Conservation (phyloP, 2,888 invertebrate species). For the Trypoxylon attenuatum region DNA sequence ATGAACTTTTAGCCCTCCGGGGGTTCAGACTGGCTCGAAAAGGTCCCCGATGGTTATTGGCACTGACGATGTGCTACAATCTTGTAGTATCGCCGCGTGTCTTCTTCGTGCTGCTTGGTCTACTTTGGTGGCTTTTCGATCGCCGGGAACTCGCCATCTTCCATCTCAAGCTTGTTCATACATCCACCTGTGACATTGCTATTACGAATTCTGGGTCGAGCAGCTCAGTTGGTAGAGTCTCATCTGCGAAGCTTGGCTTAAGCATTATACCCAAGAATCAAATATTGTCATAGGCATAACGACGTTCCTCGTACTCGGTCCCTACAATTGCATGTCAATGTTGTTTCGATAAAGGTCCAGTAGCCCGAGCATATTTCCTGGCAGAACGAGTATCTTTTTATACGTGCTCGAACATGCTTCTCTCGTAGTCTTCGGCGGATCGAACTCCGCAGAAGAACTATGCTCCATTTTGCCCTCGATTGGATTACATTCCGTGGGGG, state of each 20-base stretch:
- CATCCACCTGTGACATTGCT: no score
- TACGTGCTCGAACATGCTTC: constrained; percentile 18
- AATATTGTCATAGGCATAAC: no score
- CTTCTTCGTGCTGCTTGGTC: not conserved
- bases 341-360: no score
- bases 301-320: no score
- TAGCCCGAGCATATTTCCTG: constrained; percentile 10
- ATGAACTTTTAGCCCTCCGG: constrained; percentile 9
- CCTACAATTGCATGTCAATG: no score
- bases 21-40: constrained; percentile 1
- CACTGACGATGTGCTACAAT: not conserved
- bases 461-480: constrained; percentile 32
- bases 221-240: not conserved
- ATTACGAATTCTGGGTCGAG: no score
- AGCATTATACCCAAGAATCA: no score
- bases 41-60: not conserved
- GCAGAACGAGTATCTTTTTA: constrained; percentile 35
- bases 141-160: not conserved
- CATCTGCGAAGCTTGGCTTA: not conserved
- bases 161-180: no score
- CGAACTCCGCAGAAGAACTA: constrained; percentile 35
- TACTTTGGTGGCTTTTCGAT: not conserved
- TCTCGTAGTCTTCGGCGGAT: constrained; percentile 40
- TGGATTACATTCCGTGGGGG: constrained; percentile 38
- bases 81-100: not conserved